phyloP scores from a whole-genome alignment of 2,113 vertebrate species.

The Progne subis region DNA sequence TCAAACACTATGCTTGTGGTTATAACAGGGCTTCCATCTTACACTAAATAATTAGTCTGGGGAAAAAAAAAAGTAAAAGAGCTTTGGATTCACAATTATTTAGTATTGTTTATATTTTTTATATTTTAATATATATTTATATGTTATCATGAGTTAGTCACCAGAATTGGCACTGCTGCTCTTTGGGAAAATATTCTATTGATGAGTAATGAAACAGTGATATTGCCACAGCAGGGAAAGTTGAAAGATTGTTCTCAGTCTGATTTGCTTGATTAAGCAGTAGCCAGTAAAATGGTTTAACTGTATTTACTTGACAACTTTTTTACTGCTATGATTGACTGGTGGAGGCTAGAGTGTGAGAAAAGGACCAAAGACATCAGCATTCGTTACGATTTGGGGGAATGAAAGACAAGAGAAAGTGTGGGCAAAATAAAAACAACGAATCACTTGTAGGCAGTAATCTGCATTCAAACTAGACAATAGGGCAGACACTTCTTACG shows the following conservation, averaged over 20 bases:
- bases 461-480: conserved; percentile 52
- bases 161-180: background rate
- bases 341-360: background rate
- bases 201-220: background rate
- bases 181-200: background rate
- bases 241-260: background rate
- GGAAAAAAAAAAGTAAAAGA: background rate
- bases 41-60: background rate
- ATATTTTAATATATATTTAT: background rate
- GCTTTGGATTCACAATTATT: background rate
- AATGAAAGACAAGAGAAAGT: background rate
- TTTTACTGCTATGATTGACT: conserved; percentile 3
- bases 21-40: background rate
- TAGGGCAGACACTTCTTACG: conserved; percentile 32
- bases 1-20: background rate
- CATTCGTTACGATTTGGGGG: background rate
- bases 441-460: conserved; percentile 7
- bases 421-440: background rate
- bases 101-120: background rate
- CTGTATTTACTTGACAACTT: background rate
- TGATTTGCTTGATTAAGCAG: conserved; percentile 29
- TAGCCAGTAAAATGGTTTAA: background rate
- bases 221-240: background rate
- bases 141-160: background rate
- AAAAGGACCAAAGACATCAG: conserved; percentile 1